These are phyloP conservation scores for Heliconius melpomene DNA, from an alignment of 1,140 invertebrate species.

Conservation along the genomic window DNA sequence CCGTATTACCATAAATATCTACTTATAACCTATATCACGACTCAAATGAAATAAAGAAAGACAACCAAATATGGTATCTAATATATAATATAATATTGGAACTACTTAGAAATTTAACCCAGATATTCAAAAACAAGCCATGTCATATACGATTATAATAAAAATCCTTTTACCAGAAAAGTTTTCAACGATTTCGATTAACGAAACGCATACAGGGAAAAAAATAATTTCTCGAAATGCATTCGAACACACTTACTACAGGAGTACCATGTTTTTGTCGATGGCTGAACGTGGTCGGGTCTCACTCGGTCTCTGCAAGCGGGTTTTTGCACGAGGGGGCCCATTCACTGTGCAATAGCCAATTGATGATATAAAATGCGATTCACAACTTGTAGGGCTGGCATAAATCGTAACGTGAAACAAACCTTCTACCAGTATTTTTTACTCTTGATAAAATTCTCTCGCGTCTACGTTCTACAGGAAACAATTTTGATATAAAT, in stretches of 20 bases:
- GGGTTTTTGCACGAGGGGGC: slow-evolving; percentile 56
- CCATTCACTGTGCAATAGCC: slow-evolving; percentile 66
- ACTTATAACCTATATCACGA: background rate
- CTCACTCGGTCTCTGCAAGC: slow-evolving; percentile 35
- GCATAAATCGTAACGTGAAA: background rate
- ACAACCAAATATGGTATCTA: background rate
- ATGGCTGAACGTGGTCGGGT: slow-evolving; percentile 24
- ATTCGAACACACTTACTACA: slow-evolving; percentile 38
- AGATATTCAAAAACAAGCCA: background rate
- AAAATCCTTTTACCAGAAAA: background rate
- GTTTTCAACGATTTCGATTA: background rate
- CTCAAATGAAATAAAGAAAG: background rate
- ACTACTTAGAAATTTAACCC: background rate
- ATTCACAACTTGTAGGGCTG: slow-evolving; percentile 57
- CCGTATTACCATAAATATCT: background rate
- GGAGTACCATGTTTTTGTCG: slow-evolving; percentile 43
- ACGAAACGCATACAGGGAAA: background rate
- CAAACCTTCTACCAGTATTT: no score
- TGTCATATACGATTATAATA: background rate
- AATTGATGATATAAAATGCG: slow-evolving; percentile 58
- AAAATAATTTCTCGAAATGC: background rate
- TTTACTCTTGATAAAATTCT: no score
- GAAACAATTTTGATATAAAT: background rate
- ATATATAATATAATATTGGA: background rate
- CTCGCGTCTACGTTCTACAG: background rate